Conservation (phyloP, 2,888 invertebrate genomes). For the Antheraea assamensis region DNA sequence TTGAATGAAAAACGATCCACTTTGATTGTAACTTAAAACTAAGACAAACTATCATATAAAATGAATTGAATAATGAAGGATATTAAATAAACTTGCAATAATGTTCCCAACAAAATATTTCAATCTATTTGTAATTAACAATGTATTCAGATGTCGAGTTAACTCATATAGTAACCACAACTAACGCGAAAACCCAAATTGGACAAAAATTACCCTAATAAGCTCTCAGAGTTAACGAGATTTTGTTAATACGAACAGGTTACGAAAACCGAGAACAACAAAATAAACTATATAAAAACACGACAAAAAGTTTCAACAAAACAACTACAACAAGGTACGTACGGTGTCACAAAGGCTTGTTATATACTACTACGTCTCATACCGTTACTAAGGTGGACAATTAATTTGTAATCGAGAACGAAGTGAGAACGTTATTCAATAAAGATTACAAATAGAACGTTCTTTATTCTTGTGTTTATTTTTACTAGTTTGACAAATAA, state of each 20-base stretch:
- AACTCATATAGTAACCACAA: background rate
- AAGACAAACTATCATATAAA: too few relatives aligned
- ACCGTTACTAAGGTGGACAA: constrained; percentile 12
- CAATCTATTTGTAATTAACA: too few relatives aligned
- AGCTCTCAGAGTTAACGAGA: background rate
- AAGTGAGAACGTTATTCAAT: background rate
- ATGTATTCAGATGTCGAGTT: background rate
- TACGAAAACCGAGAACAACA: constrained; percentile 3
- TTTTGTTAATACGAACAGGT: background rate
- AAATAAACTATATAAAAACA: constrained; percentile 2
- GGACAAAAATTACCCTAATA: background rate
- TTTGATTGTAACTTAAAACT: too few relatives aligned
- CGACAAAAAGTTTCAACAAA: constrained; percentile 6
- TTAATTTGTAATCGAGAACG: background rate
- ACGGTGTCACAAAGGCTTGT: constrained; percentile 12
- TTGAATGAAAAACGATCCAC: too few relatives aligned
- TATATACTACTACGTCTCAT: background rate
- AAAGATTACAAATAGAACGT: too few relatives aligned
- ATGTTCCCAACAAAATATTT: too few relatives aligned
- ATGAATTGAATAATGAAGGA: too few relatives aligned
- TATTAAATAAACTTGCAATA: too few relatives aligned
- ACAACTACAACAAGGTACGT: constrained; percentile 7
- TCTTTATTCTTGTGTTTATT: too few relatives aligned
- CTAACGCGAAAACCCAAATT: background rate
- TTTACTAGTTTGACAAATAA: too few relatives aligned